These are phyloP conservation scores for Thera obeliscata DNA, from an alignment of 2,888 invertebrate genomes.

Conservation along the genomic window DNA sequence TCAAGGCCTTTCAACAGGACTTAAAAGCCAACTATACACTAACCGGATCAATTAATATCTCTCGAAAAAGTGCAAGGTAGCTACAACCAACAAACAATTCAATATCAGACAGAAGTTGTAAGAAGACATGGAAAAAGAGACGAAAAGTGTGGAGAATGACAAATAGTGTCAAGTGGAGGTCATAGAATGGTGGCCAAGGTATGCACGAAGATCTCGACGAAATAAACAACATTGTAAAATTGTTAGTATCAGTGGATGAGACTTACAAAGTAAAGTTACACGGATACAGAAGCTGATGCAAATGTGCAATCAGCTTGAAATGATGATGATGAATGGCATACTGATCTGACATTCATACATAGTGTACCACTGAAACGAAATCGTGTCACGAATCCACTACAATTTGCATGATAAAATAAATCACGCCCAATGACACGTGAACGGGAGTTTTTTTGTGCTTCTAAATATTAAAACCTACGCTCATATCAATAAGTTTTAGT, in stretches of 20 bases:
- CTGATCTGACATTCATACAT: constrained; percentile 30
- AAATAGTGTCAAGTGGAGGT: too few species aligned
- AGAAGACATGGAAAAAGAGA: neutral
- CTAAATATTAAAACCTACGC: constrained; percentile 38
- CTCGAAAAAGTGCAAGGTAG: neutral
- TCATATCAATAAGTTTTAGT: constrained; percentile 25
- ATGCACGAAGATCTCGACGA: too few species aligned
- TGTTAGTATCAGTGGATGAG: too few species aligned
- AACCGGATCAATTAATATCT: too few species aligned
- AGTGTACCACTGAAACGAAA: constrained; percentile 52
- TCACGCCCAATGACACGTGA: constrained; percentile 38
- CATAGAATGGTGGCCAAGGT: too few species aligned
- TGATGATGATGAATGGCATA: neutral
- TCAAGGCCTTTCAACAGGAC: too few species aligned
- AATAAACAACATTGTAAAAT: too few species aligned
- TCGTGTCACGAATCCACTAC: constrained; percentile 57
- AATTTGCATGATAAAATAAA: constrained; percentile 48
- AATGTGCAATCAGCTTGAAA: neutral
- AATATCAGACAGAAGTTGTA: neutral
- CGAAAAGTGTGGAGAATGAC: too few species aligned
- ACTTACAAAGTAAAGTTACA: too few species aligned
- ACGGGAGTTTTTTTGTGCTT: constrained; percentile 29
- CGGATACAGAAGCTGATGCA: too few species aligned
- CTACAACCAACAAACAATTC: neutral
- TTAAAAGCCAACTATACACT: too few species aligned